Percentiles rank a stretch among this genome's conserved stretches.
These are phyloP conservation scores for Microtus ochrogaster DNA, from an alignment of 2,113 vertebrate genomes.

Conservation along the genomic window DNA sequence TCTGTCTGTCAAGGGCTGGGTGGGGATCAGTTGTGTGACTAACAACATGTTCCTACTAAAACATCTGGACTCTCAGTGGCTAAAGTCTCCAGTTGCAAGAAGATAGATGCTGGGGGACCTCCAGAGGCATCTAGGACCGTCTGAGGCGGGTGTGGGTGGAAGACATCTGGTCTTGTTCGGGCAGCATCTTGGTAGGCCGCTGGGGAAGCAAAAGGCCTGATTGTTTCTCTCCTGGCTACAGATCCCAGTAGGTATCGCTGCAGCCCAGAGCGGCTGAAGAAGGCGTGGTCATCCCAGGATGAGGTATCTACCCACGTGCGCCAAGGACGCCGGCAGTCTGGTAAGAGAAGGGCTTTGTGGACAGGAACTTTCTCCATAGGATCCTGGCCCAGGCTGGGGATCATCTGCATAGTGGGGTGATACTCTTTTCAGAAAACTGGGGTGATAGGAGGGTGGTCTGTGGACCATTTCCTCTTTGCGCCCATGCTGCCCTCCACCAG, in stretches of 20 bases:
- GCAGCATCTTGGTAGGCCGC: not conserved
- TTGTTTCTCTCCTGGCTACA: constrained; percentile 49
- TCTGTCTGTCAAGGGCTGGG: not conserved
- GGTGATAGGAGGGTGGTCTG: accelerated
- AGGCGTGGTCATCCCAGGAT: constrained; percentile 87
- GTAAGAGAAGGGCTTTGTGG: constrained; percentile 82
- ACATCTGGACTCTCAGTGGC: not conserved
- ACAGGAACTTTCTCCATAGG: not conserved
- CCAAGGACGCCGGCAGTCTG: constrained; percentile 92
- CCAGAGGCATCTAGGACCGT: not conserved
- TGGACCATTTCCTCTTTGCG: accelerated
- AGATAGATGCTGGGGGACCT: not conserved
- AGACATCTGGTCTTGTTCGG: not conserved
- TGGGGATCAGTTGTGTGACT: not conserved
- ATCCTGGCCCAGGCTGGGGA: not conserved
- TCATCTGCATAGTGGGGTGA: not conserved
- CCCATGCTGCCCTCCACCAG: too few relatives aligned
- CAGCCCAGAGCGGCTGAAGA: constrained; percentile 94
- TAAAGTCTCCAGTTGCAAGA: not conserved
- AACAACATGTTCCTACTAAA: not conserved
- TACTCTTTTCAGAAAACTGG: not conserved
- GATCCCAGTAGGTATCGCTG: constrained; percentile 90
- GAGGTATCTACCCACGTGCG: constrained; percentile 82
- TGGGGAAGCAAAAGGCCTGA: not conserved
- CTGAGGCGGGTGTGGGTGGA: not conserved